phyloP scores from a whole-genome alignment of 2,888 invertebrate species.

The Cartodere bifasciata region DNA sequence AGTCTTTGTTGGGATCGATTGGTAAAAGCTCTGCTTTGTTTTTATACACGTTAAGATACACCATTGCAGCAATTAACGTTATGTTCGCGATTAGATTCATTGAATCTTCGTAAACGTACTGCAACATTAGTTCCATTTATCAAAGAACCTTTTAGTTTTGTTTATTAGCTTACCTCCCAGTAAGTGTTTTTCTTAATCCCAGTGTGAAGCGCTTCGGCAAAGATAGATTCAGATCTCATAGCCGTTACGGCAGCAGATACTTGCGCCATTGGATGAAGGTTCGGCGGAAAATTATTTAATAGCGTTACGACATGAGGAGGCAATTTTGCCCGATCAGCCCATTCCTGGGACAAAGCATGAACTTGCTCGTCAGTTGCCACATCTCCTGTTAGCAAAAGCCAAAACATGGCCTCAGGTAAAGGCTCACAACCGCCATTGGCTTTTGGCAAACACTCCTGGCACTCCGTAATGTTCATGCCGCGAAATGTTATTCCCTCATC shows the following conservation, averaged over 20 bases:
- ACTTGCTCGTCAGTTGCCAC: slow-evolving; percentile 68
- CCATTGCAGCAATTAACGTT: slow-evolving; percentile 74
- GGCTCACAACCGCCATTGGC: slow-evolving; percentile 67
- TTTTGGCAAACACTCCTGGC: slow-evolving; percentile 71
- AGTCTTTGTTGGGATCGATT: slow-evolving; percentile 67
- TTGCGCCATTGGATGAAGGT: slow-evolving; percentile 87
- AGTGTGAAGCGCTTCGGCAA: slow-evolving; percentile 75
- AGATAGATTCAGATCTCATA: slow-evolving; percentile 79
- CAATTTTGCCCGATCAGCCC: slow-evolving; percentile 70
- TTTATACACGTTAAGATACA: slow-evolving; percentile 67
- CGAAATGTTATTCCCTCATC: slow-evolving; percentile 91
- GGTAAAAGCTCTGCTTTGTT: slow-evolving; percentile 57
- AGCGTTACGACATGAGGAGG: slow-evolving; percentile 81
- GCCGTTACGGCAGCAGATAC: slow-evolving; percentile 80
- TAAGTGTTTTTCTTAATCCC: slow-evolving; percentile 76
- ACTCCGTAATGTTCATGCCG: slow-evolving; percentile 81
- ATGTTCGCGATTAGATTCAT: slow-evolving; percentile 83
- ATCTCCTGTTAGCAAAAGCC: slow-evolving; percentile 77
- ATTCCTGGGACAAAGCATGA: slow-evolving; percentile 57
- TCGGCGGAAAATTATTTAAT: slow-evolving; percentile 76
- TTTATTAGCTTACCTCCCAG: slow-evolving; percentile 56
- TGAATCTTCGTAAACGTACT: slow-evolving; percentile 60
- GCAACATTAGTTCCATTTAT: too few relatives aligned
- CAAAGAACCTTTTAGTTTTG: too few relatives aligned
- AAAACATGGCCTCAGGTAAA: slow-evolving; percentile 81